Percentiles rank a stretch among this genome's conserved stretches.
Conservation (phyloP, 2,113 vertebrate species). For the Pogona vitticeps region DNA sequence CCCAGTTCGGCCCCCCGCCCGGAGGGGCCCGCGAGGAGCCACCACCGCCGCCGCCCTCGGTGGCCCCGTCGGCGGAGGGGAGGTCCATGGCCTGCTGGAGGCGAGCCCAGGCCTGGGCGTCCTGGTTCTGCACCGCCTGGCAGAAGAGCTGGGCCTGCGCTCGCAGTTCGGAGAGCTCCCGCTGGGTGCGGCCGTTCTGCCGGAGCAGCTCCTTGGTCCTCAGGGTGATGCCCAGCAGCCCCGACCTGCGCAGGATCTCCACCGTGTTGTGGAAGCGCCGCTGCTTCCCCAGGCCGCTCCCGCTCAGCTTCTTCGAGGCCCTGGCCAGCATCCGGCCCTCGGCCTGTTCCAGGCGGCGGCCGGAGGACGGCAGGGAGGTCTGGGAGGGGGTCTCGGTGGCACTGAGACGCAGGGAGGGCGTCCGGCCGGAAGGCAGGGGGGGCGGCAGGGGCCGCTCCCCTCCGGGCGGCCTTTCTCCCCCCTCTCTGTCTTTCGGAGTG, state of each 20-base stretch:
- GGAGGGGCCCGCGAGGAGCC: rapidly evolving
- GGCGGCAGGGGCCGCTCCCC: slow-evolving; percentile 45
- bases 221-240: slow-evolving; percentile 80
- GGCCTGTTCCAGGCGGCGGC: slow-evolving; percentile 36
- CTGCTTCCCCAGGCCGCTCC: not conserved
- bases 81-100: slow-evolving; percentile 69
- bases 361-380: not conserved
- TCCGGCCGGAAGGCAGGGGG: rapidly evolving
- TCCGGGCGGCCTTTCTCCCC: slow-evolving; percentile 37
- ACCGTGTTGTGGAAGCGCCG: slow-evolving; percentile 71
- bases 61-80: not conserved
- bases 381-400: slow-evolving; percentile 53
- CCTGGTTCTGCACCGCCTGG: slow-evolving; percentile 72
- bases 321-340: not conserved
- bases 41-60: not conserved
- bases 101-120: slow-evolving; percentile 73
- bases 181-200: slow-evolving; percentile 78
- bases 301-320: not conserved
- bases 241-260: slow-evolving; percentile 77
- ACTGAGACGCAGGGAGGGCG: not conserved
- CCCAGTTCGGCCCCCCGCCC: not conserved
- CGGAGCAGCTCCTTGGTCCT: slow-evolving; percentile 80
- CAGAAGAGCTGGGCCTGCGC: slow-evolving; percentile 76
- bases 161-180: slow-evolving; percentile 74
- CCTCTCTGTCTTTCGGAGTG: not conserved